Evolutionary conservation across 2,113 vertebrate species (phyloP).

Genomic region (Apistogramma diplotaenia): DNA sequence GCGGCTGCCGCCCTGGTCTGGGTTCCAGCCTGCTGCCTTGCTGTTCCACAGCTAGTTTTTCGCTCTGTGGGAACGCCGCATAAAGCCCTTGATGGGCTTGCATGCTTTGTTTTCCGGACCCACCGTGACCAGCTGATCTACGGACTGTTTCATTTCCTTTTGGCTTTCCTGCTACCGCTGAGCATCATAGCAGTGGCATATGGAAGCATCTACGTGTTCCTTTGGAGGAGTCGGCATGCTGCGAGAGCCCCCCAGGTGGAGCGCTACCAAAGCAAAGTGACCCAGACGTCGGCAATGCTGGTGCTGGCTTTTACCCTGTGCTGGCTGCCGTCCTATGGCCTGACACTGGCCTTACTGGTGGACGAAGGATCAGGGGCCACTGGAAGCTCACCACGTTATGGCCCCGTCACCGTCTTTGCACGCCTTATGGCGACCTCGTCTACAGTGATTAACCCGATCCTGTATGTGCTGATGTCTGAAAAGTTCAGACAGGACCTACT

Average conservation of each 20-base stretch:
- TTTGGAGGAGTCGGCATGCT: slow-evolving; percentile 38
- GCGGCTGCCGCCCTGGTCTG: slow-evolving; percentile 54
- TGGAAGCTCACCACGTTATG: slow-evolving; percentile 54
- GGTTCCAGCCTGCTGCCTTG: slow-evolving; percentile 69
- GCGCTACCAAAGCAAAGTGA: slow-evolving; percentile 75
- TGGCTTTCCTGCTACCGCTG: slow-evolving; percentile 72
- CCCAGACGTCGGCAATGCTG: slow-evolving; percentile 72
- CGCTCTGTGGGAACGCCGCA: slow-evolving; percentile 41
- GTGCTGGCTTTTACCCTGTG: slow-evolving; percentile 77
- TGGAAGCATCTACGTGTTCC: slow-evolving; percentile 64
- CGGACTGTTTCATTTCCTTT: slow-evolving; percentile 69
- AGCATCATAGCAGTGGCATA: slow-evolving; percentile 70
- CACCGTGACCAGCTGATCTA: slow-evolving; percentile 69
- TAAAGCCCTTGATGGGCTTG: not conserved
- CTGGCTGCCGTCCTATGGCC: slow-evolving; percentile 78
- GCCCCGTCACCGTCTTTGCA: slow-evolving; percentile 67
- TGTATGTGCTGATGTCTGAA: slow-evolving; percentile 78
- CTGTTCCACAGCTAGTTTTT: slow-evolving; percentile 70
- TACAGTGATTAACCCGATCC: slow-evolving; percentile 75
- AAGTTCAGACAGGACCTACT: slow-evolving; percentile 76
- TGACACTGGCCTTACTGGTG: slow-evolving; percentile 65
- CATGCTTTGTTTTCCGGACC: slow-evolving; percentile 73
- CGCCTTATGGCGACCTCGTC: slow-evolving; percentile 75
- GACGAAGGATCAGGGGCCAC: slow-evolving; percentile 33
- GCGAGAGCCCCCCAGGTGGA: slow-evolving; percentile 63